Evolutionary conservation across 1,140 invertebrate genomes (phyloP), one percentile per base, ranked within the genome.

Genomic region (Plectrocnemia conspersa): DNA sequence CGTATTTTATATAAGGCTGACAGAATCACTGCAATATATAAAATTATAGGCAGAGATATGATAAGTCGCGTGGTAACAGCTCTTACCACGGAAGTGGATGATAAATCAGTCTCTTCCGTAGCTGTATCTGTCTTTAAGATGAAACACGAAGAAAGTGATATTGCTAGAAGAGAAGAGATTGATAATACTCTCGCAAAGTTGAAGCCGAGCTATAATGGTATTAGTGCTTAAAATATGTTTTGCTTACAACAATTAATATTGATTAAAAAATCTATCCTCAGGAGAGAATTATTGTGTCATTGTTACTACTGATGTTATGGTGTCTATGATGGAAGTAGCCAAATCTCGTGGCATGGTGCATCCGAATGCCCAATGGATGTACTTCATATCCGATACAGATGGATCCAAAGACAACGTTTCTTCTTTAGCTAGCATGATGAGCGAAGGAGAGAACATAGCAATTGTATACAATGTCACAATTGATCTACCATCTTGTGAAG

Each of bases 391-490:
- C 0, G 82, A 88, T 40, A 79, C 76, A 0, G 66, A 72, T 46
- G 53, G 59, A 3, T 65, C 64, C 1, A 70, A 67, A 24, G 69
- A 72, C 11, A 75, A 80, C 45, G 64, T 83, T 23, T 70, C 76
- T 0, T 66, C 67, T 13, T 71, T 85, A 29, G 69, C 78, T 19
- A 73, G 79, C 33, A 70, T 80, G 2, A 65, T 89, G 18, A 72
- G 73, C 2, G 88, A 91, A 68, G 89, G 89, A 1, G 85, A 88
- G 62, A 91, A 92, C 67, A 67, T 91, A n/a, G 86, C 87, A 11
- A 88, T 89, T 63, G 72, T 88, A 22, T 83, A 84, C 57, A 92
- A 92, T 66, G 68, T 73, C 4, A 86, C 88, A 0, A 68, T 71
- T 7, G 60, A 65, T 46, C 63, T 71, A 18, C 45, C 63, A 3